Base-by-base conservation (phyloP, 2,797 vertebrate species). In the Phoxinus dragarum region DNA sequence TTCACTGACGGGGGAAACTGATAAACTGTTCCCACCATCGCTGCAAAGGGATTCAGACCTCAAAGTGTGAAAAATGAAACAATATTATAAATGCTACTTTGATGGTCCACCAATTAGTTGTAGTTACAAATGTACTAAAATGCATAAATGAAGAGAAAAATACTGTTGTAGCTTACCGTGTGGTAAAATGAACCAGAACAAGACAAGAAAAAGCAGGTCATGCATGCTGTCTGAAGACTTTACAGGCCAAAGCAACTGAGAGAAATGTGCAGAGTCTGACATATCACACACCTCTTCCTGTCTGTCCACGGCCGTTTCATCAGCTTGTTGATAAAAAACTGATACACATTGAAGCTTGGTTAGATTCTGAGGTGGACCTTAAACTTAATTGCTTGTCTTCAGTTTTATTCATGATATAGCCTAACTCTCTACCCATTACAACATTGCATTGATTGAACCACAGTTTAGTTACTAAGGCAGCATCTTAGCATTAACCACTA, bases 1-100 rank as follows among this genome's bases (percentile, higher is more conserved):
- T 67, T 34, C 56, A 87, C 67, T 38, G 44, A 67, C 0, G 36
- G 12, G 2, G 86, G 86, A 84, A 54, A 74, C 59, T 87, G 86
- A 84, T 27, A 68, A 31, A 87, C 40, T 21, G 61, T 44, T 14
- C 44, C 54, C 11, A n/a, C 19, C 59, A 54, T 74, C 19, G n/a
- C 75, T 79, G 86, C 19, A 52, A 74, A 72, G 2, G 27, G 31
- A 68, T 31, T 84, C 6, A 68, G n/a, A 59, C 11, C 1, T 31
- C 12, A 82, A 47, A 74, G n/a, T 47, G 11, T 44, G 10, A 56
- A 42, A 56, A 81, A 72, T 44, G 2, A 1, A 71, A 42, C 68
- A 44, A 14, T 56, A 10, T 80, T 27, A 21, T 19, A 59, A 31
- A 61, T 34, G 6, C 27, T 71, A 54, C 67, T 56, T 42, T 71